Evolutionary conservation across 2,113 vertebrate genomes (phyloP), one percentile per base, ranked within the genome.

Genomic region (Platycercus adscitus): DNA sequence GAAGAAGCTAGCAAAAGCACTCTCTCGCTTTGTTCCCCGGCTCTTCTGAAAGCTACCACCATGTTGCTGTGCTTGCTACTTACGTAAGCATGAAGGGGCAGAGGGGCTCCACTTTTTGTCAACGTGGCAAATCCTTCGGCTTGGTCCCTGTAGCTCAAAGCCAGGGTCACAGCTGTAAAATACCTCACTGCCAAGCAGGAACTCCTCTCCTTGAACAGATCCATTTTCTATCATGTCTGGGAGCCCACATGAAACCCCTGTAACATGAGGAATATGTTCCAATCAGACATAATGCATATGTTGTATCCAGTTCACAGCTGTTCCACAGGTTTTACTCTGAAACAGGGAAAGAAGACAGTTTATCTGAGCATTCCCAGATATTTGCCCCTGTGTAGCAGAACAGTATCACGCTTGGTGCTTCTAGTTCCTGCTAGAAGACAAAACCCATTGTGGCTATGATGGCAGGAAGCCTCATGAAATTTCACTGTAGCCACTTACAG

Each of bases 61-160:
- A 10, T 7, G 4, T 25, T 29, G 26, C 75, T 82, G 21, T 41
- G 35, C 52, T 69, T 35, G 33, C 56, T 94, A 97, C 96, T 97
- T 95, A 98, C 97, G 93, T 3, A 21, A 12, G 71, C 96, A 97
- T 3, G 52, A 65, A 66, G 97, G 98, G 61, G 94, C 2, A 0
- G 96, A 60, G 41, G 97, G 97, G 31, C 35, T 97, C 98, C 97
- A 98, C 75, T 95, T 96, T 39, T 90, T 97, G 88, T 97, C 96
- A 75, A 97, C 87, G 5, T 97, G 94, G 81, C 98, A 98, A 61
- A 97, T 97, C 37, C 97, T 97, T 77, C 87, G 91, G 71, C 96
- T 97, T 64, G 96, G 90, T n/a, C 98, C 97, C 33, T 96, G 94
- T 4, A 98, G 88, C 83, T 97, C 96, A 93, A 94, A 98, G 61